Base-by-base conservation (phyloP, 2,888 invertebrate genomes). In the Caenorhabditis virilis region DNA sequence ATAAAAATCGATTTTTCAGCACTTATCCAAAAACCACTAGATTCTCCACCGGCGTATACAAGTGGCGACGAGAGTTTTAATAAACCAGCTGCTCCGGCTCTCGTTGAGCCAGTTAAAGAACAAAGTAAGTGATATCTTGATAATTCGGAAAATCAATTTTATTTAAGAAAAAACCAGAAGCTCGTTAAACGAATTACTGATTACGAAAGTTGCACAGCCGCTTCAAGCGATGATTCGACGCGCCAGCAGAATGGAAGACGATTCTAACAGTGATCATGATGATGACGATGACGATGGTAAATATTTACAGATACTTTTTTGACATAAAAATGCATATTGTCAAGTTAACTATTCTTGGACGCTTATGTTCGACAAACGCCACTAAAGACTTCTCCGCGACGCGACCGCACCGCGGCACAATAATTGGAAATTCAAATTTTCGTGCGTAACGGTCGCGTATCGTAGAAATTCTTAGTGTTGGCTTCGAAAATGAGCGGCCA, bases 191-290 rank as follows among this genome's bases (percentile, higher is more conserved):
- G 67, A 68, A 13, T 18, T 60, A 18, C 25, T 71, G 11, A 50
- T 71, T 36, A 45, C 27, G 26, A 71, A 63, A 51, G 62, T 71
- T 20, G 46, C 71, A 7, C 54, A 54, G 38, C 68, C 72, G 5
- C 55, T 69, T 45, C 55, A 61, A 18, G 55, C 55, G 43, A 56
- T 66, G 58, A 55, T 66, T 39, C 61, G 62, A 52, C 43, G 68
- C 26, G 62, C 60, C 11, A 62, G 54, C 23, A 54, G 54, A 5
- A 5, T 61, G 3, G 64, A 62, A 50, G 57, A 65, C 6, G 55
- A 56, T 23, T 35, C 35, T 11, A 53, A 38, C 33, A 49, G 56
- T 20, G 56, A 56, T 1, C 58, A 67, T 18, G 60, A 53, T 4
- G 51, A 55, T 16, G 50, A 54, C 22, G 57, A 57, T 4, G 20